Base-by-base conservation (phyloP, 2,113 vertebrate genomes). In the Myotis lucifugus region DNA sequence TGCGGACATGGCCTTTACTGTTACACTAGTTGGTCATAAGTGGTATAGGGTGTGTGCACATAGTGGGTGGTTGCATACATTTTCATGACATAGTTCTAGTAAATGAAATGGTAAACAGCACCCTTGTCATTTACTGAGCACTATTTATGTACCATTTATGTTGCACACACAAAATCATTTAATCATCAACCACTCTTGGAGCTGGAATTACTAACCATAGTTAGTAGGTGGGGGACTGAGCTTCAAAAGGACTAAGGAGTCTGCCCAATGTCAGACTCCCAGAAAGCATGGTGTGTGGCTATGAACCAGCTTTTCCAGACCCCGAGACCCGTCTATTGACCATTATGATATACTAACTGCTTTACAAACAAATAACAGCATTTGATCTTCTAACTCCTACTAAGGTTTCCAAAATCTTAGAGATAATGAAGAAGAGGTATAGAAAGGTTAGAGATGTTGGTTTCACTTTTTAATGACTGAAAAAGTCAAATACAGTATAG, bases 401-500 rank as follows among this genome's bases (percentile, higher is more conserved):
- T 15, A 73, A 69, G 2, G 3, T 91, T 81, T 87, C 48, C 29
- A 40, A 90, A 54, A 61, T 11, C n/a, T 34, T 56, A 91, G 21
- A 85, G 10, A 78, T n/a, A 56, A 48, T 29, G 46, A 88, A 52
- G 5, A 59, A 14, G 7, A 86, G 13, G 25, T 3, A 83, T 6
- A 89, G 72, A 88, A 90, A 73, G 17, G 6, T 50, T 83, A 79
- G 88, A 70, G 29, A 81, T 37, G 5, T 32, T 81, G 27, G 27
- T 73, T 95, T 92, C 19, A 66, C 8, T 92, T 90, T 94, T 73
- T 72, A 90, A 59, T 82, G 27, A 93, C 27, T 18, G 10, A 94
- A 11, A 79, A 94, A 66, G 34, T 77, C 21, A 88, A 48, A 78
- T 70, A 72, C 6, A 25, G 12, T 11, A 54, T 1, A 54, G 50